phyloP scores from a whole-genome alignment of 2,888 invertebrate genomes.

The Cabera pusaria region DNA sequence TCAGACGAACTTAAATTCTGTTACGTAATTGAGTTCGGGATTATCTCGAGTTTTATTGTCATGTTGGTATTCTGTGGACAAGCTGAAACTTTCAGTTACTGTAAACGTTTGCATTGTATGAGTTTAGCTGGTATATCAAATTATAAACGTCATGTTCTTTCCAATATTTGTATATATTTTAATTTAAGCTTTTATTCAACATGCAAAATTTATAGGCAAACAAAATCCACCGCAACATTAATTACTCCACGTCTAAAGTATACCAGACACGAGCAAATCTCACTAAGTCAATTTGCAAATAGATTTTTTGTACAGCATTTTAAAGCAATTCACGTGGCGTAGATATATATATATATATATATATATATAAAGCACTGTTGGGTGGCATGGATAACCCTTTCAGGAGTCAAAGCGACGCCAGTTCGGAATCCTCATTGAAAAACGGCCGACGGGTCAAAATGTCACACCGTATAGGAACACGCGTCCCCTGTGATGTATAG shows the following conservation, averaged over 20 bases:
- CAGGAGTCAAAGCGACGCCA: conserved; percentile 55
- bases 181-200: no score
- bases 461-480: conserved; percentile 51
- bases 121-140: no score
- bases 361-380: conserved; percentile 57
- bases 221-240: background rate
- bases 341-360: conserved; percentile 74
- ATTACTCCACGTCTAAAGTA: conserved; percentile 1
- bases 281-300: conserved; percentile 23
- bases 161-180: no score
- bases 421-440: conserved; percentile 67
- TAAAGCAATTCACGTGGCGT: conserved; percentile 61
- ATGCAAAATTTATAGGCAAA: no score
- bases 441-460: conserved; percentile 63
- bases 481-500: conserved; percentile 41
- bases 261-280: conserved; percentile 7
- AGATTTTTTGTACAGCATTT: conserved; percentile 38
- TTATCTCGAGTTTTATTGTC: conserved; percentile 22
- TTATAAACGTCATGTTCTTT: no score
- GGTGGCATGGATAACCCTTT: conserved; percentile 66
- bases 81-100: no score
- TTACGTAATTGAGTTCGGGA: conserved; percentile 17
- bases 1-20: conserved; percentile 18
- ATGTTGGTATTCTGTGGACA: conserved; percentile 13
- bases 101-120: no score